Base-by-base conservation (phyloP, 92 coral and sea anemone species). In the Umimayanthus chanpuru region DNA sequence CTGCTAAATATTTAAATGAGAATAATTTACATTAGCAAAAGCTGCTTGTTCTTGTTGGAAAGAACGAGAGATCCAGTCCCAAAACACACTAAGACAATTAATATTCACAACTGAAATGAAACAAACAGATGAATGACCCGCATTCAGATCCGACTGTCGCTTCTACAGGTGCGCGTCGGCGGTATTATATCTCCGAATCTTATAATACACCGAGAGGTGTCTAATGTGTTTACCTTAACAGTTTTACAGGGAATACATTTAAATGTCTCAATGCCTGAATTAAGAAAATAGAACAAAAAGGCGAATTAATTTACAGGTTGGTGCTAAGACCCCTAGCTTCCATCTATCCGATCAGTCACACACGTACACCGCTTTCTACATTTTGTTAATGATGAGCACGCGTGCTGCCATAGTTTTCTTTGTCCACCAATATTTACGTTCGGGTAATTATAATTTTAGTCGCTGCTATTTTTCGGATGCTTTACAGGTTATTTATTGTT, bases 401-500 rank as follows among this genome's bases (percentile, higher is more conserved):
- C 77, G 39, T 16, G 58, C 64, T 44, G 29, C 61, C 28, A 23
- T 14, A 43, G 66, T n/a, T n/a, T 5, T 68, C 87, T 83, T 83
- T 83, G 87, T 83, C 10, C 87, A 21, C 64, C 41, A 68, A 41
- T 70, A 30, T 68, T 83, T 50, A 43, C 76, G 61, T 68, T 82
- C 23, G 11, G 61, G 38, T 82, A 41, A 66, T 82, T 66, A 9
- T 40, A 40, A 16, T 66, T 83, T 83, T 43, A 29, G 74, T 47
- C 43, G 53, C n/a, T 65, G 55, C 70, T 70, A 29, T 70, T 70
- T 32, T 26, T 71, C 65, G 36, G 29, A 67, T 68, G 78, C 78
- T 8, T 41, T 83, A 44, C 86, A 44, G 86, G 86, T 66, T 81
- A 41, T 83, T 67, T 83, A 83, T 70, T 68, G 78, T 83, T 83